These are phyloP conservation scores for Drosophila testacea DNA, from an alignment of 2,888 invertebrate species.

Conservation along the genomic window DNA sequence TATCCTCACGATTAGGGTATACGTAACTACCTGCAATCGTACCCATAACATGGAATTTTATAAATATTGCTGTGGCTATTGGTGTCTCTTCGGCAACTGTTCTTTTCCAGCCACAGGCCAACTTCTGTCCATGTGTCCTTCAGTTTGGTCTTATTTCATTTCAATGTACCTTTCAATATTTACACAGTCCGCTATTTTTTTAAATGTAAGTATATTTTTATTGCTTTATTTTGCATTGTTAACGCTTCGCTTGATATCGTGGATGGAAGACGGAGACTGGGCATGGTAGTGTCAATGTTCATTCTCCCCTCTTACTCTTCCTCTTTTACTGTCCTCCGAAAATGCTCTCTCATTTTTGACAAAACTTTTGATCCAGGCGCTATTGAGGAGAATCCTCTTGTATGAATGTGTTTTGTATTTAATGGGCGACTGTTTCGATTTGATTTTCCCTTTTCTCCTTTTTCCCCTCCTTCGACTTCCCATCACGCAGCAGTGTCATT, in stretches of 20 bases:
- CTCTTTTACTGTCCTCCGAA: neutral
- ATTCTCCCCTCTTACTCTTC: neutral
- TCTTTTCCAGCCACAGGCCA: constrained; percentile 1
- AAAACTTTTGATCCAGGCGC: constrained; percentile 51
- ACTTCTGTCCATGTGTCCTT: neutral
- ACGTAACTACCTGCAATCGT: neutral
- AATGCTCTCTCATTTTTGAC: constrained; percentile 23
- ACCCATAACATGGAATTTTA: constrained; percentile 6
- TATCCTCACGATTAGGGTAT: neutral
- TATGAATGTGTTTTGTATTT: constrained; percentile 42
- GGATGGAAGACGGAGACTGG: neutral
- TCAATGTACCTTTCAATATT: constrained; percentile 59
- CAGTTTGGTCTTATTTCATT: constrained; percentile 22
- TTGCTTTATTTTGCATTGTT: constrained; percentile 61
- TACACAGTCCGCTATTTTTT: constrained; percentile 45
- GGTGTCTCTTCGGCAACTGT: constrained; percentile 18
- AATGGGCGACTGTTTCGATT: constrained; percentile 48
- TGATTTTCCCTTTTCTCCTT: constrained; percentile 8
- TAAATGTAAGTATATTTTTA: constrained; percentile 4
- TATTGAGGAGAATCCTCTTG: constrained; percentile 52
- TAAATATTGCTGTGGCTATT: constrained; percentile 30
- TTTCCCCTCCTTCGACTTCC: neutral
- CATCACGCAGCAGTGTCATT: constrained; percentile 41
- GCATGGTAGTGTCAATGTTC: neutral
- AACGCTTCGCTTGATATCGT: constrained; percentile 58